Percentiles rank a stretch among this genome's conserved stretches.
These are phyloP conservation scores for Cryptosula pallasiana DNA, from an alignment of 2,888 invertebrate genomes.

Conservation along the genomic window DNA sequence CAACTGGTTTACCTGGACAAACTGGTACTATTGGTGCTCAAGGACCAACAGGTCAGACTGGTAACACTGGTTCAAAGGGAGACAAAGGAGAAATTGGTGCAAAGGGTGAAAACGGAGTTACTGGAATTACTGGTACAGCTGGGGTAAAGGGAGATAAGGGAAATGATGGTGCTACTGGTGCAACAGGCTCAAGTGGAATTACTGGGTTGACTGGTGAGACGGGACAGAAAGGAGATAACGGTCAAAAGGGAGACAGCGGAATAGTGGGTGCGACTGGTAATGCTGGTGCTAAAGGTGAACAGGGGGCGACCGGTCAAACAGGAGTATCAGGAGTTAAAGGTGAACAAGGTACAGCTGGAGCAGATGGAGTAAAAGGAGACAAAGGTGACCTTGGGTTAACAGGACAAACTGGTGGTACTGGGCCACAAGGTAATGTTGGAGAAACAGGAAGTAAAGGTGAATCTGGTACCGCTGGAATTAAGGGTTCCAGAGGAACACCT, in stretches of 20 bases:
- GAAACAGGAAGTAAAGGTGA: not conserved
- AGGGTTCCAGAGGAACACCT: conserved; percentile 13
- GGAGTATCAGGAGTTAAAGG: not conserved
- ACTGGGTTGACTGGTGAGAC: not conserved
- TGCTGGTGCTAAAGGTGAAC: not conserved
- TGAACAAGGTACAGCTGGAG: not conserved
- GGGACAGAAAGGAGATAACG: not conserved
- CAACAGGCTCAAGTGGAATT: not conserved
- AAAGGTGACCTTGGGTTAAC: not conserved
- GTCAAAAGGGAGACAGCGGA: not conserved
- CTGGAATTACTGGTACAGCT: not conserved
- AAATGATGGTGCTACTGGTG: not conserved
- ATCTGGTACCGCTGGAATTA: conserved; percentile 26
- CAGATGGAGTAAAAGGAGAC: not conserved
- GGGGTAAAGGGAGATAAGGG: conserved; percentile 26
- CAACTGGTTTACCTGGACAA: conserved; percentile 22
- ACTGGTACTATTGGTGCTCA: conserved; percentile 22
- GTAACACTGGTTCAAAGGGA: conserved; percentile 24
- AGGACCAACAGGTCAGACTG: conserved; percentile 25
- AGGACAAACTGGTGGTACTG: not conserved
- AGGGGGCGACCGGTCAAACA: not conserved
- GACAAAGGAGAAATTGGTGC: not conserved
- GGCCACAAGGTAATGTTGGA: not conserved
- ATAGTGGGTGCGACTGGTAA: not conserved
- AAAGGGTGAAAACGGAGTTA: not conserved